These are phyloP conservation scores for Condylostylus longicornis DNA, from an alignment of 1,140 invertebrate species.

Conservation along the genomic window DNA sequence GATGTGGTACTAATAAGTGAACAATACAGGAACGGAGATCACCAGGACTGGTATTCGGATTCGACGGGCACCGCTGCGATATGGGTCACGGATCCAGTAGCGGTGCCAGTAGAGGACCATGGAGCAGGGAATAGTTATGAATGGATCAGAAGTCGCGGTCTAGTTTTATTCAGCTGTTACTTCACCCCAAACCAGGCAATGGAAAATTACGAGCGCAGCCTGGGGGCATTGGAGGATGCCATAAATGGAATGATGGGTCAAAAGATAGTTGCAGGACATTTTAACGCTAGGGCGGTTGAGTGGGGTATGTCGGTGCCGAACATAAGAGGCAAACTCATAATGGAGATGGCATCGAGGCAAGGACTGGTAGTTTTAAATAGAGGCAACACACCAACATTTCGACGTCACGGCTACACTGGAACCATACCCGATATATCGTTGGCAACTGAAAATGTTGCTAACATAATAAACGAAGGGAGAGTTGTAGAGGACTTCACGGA, in stretches of 20 bases:
- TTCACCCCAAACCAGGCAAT: constrained; percentile 2
- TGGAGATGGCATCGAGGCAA: constrained; percentile 11
- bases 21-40: no score
- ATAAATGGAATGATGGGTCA: not conserved
- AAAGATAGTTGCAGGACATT: constrained; percentile 10
- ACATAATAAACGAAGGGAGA: not conserved
- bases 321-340: constrained; percentile 8
- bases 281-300: constrained; percentile 13
- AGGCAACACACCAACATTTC: not conserved
- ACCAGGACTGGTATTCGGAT: no score
- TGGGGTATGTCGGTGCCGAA: constrained; percentile 11
- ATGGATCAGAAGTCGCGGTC: no score
- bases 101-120: no score
- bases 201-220: not conserved
- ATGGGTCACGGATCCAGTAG: no score
- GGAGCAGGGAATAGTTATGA: no score
- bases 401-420: not conserved
- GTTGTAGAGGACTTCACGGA: constrained; percentile 2
- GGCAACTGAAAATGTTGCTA: not conserved
- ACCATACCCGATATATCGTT: constrained; percentile 1
- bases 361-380: constrained; percentile 10
- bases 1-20: no score
- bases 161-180: constrained; percentile 4
- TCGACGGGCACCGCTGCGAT: no score
- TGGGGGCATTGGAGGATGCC: constrained; percentile 1